Evolutionary conservation across 2,888 invertebrate genomes (phyloP), one percentile per base, ranked within the genome.

Genomic region (Pollenia amentaria): DNA sequence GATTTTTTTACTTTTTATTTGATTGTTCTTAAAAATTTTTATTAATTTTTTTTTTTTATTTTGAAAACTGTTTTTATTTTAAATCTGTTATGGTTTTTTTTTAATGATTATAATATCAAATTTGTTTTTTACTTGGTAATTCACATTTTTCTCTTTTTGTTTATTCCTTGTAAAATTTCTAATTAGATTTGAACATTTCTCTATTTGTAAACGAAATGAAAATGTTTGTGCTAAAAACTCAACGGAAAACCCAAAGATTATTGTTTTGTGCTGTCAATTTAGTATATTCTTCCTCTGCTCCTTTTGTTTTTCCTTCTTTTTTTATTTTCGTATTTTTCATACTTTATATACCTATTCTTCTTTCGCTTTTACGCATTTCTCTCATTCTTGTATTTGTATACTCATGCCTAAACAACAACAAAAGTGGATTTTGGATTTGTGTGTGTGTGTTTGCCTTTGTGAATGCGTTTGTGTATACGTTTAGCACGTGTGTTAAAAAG

Each of bases 141-240:
- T 55, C 38, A 38, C n/a, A 7, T 21, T 11, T 46, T 72, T 12
- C 46, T 55, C 4, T 9, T 18, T 64, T 55, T 29, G 29, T 7
- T 57, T 46, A 21, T 44, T 12, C 38, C 62, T 11, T 44, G 42
- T 42, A 38, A 46, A 64, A 42, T 42, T 75, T 80, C 76, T 86
- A 85, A 83, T 85, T 86, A 53, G 78, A 55, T 85, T 85, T 85
- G 76, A 40, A 65, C 70, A 62, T 75, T 84, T 80, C 75, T 76
- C 29, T 67, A 67, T 84, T 65, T 60, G 42, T 69, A 77, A 81
- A 75, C 70, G 80, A 87, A 88, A 78, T 89, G 81, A 81, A 85
- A 57, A 55, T 78, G 40, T 84, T 60, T 76, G 29, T 65, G 75
- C 76, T 76, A 40, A 76, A 80, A 65, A 60, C 38, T 65, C 44